Base-by-base conservation (phyloP, 2,888 invertebrate species). In the Hydrotaea cyrtoneurina region DNA sequence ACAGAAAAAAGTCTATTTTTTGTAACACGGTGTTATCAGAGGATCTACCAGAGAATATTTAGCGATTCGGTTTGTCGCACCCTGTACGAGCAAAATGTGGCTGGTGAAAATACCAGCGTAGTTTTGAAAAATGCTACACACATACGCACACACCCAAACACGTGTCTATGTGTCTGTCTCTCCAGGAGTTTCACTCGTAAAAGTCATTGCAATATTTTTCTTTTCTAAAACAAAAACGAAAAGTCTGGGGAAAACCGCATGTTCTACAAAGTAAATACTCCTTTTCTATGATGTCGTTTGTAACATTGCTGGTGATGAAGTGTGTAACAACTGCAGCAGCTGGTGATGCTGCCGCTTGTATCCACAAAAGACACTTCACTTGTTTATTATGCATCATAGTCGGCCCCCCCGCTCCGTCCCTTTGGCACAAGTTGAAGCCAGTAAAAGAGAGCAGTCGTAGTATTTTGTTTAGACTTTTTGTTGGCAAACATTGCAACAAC, bases 181-280 rank as follows among this genome's bases (percentile, higher is more conserved):
- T 43, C 31, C 43, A 19, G 46, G 15, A 69, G 21, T 46, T 46
- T 13, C 46, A 43, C 50, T 76, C 64, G 43, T 82, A 78, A 82
- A 75, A 84, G 64, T 79, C 77, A 83, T 50, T 26, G 80, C 69
- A 80, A 80, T 71, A 75, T 46, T 50, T 62, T 64, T 77, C 39
- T 69, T 17, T 55, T 31, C 31, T 4, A 31, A 31, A 31, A 31
- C 21, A 13, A 69, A 15, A 23, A 78, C 43, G 21, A 74, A 4
- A 31, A 31, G 31, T 31, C 39, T 39, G 39, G 43, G 10, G 2
- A 76, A 69, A 85, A 82, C 81, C 84, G 76, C 81, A 85, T 79
- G 84, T 85, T 81, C 53, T 57, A 82, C 81, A 74, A 76, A 81
- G 79, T 85, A 85, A 73, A 79, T 82, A 79, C 43, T 69, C 0